Conservation (phyloP, 1,140 invertebrate genomes). For the Drosophila sproati region DNA sequence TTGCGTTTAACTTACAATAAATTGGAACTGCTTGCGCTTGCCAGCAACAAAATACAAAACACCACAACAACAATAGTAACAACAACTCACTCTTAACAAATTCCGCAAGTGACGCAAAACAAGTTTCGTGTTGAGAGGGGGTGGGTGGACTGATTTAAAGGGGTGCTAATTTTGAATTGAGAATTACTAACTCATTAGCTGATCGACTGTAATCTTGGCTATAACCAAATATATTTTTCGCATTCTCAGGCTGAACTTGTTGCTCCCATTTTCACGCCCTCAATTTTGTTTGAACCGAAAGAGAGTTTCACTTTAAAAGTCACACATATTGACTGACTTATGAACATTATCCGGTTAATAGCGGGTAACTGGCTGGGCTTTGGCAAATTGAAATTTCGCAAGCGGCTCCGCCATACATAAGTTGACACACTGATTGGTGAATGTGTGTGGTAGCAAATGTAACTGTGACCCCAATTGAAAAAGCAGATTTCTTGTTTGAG, state of each 20-base stretch:
- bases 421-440: slow-evolving; percentile 22
- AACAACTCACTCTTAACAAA: slow-evolving; percentile 57
- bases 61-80: slow-evolving; percentile 41
- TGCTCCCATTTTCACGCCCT: slow-evolving; percentile 26
- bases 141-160: slow-evolving; percentile 20
- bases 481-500: background rate
- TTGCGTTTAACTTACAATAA: slow-evolving; percentile 76
- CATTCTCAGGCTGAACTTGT: slow-evolving; percentile 7
- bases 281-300: slow-evolving; percentile 4
- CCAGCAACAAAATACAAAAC: background rate
- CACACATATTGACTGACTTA: slow-evolving; percentile 20
- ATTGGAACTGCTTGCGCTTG: slow-evolving; percentile 32
- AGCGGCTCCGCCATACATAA: slow-evolving; percentile 26
- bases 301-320: slow-evolving; percentile 34
- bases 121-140: slow-evolving; percentile 42
- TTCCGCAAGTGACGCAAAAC: slow-evolving; percentile 59
- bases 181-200: slow-evolving; percentile 55
- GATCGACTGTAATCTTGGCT: slow-evolving; percentile 26
- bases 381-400: slow-evolving; percentile 41
- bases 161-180: slow-evolving; percentile 40
- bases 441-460: background rate
- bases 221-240: slow-evolving; percentile 10
- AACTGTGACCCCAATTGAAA: slow-evolving; percentile 1
- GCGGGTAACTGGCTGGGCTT: background rate
- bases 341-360: slow-evolving; percentile 12